phyloP scores from a whole-genome alignment of 2,113 vertebrate genomes.

The Eclectus roratus region DNA sequence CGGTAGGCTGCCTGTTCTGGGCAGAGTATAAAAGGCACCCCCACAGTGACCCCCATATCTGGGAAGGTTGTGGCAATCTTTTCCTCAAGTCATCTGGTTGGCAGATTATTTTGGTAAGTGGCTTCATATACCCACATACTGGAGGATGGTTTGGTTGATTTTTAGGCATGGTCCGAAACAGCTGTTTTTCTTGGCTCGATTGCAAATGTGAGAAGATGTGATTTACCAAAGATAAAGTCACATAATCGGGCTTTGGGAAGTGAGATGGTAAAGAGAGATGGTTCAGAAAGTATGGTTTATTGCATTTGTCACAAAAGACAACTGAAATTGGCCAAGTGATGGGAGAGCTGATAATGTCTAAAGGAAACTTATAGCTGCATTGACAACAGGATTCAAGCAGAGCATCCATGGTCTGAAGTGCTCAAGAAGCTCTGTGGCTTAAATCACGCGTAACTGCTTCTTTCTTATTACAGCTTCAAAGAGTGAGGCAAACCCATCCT shows the following conservation, averaged over 20 bases:
- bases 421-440: background rate
- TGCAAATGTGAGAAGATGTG: background rate
- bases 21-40: background rate
- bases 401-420: background rate
- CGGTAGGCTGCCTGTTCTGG: background rate
- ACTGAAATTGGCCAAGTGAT: background rate
- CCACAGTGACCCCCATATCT: background rate
- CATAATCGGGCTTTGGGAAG: background rate
- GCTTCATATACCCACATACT: rapidly evolving
- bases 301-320: background rate
- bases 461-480: background rate
- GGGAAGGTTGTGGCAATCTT: background rate
- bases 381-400: background rate
- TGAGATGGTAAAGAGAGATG: background rate
- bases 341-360: background rate
- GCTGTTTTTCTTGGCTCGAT: rapidly evolving
- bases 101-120: background rate
- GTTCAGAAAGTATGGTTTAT: background rate
- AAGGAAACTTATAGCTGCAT: background rate
- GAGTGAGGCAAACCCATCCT: background rate
- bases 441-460: background rate
- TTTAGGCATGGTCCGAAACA: background rate
- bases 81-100: background rate
- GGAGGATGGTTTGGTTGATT: background rate
- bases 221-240: background rate